Evolutionary conservation across 2,797 vertebrate species (phyloP), one percentile per base, ranked within the genome.

Genomic region (Anabas testudineus): DNA sequence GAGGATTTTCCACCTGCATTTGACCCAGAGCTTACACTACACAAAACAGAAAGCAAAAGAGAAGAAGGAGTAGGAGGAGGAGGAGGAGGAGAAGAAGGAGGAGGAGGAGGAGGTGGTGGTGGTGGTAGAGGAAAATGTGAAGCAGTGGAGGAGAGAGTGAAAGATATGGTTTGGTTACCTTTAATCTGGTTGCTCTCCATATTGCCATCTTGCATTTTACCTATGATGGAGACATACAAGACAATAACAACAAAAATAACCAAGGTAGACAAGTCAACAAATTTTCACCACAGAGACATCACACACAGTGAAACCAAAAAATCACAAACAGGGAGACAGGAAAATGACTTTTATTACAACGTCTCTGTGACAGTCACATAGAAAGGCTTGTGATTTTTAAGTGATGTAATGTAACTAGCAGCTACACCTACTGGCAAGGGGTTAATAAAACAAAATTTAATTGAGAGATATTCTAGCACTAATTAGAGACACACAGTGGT

Each of bases 141-240:
- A 21, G 76, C 67, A 85, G 82, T 61, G 87, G 49, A 67, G 71
- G 47, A 76, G 75, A 83, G 82, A 70, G 76, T 91, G 89, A 93
- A 90, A 83, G 90, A 80, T 75, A 93, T 95, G 95, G 77, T 93
- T 92, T 87, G 85, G 94, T 99, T 99, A 99, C 98, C 98, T 99
- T 99, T 99, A 94, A 96, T 98, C 95, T 99, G 98, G 97, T 95
- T 98, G 97, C 94, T 94, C 95, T 99, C 98, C 96, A 97, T 95
- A 99, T 96, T 98, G 89, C 97, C 97, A 97, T 99, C 98, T 95
- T 99, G 98, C 96, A 98, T 98, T 96, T 99, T 99, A 96, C 98
- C 98, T 99, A 98, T 82, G 94, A 96, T 96, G 96, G 93, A 96
- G 95, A 96, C 96, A 96, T 95, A 95, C 92, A 93, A 95, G 95